A percentile compares a stretch with the other conserved stretches of the same genome.
These are phyloP conservation scores for Esox masquinongy DNA, from an alignment of 2,797 vertebrate genomes.

Conservation along the genomic window DNA sequence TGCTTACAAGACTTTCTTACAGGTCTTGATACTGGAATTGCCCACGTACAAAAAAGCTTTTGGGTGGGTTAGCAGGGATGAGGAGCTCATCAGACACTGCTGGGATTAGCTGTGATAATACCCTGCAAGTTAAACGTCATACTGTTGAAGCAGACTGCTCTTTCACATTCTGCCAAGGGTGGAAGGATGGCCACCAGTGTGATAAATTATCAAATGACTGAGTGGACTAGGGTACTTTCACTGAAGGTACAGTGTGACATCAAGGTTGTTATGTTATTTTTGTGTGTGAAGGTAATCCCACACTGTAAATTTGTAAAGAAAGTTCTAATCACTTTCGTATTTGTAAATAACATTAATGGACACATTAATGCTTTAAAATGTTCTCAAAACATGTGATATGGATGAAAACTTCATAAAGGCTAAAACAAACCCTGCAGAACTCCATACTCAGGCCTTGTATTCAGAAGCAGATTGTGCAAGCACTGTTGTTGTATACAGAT, in stretches of 20 bases:
- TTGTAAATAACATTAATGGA: not conserved
- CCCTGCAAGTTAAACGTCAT: conserved; percentile 56
- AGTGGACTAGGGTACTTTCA: no score
- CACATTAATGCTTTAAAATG: not conserved
- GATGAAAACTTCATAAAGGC: not conserved
- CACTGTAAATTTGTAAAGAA: not conserved
- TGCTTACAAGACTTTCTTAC: conserved; percentile 31
- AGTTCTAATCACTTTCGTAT: not conserved
- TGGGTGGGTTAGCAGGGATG: conserved; percentile 36
- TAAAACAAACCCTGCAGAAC: not conserved
- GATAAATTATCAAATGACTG: conserved; percentile 27
- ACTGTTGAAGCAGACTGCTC: conserved; percentile 44
- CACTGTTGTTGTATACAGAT: not conserved
- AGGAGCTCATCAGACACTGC: conserved; percentile 52
- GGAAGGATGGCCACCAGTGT: conserved; percentile 43
- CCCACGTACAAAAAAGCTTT: conserved; percentile 2
- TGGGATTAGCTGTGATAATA: conserved; percentile 60
- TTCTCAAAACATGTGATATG: not conserved
- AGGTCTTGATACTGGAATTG: conserved; percentile 31
- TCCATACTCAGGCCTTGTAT: not conserved
- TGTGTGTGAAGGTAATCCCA: not conserved
- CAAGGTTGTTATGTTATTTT: no score
- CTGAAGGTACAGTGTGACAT: no score
- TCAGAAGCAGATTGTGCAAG: not conserved
- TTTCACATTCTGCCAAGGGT: conserved; percentile 35